A percentile compares a stretch with the other conserved stretches of the same genome.
Evolutionary conservation across 2,888 invertebrate genomes (phyloP).

Genomic region (Arge pagana): DNA sequence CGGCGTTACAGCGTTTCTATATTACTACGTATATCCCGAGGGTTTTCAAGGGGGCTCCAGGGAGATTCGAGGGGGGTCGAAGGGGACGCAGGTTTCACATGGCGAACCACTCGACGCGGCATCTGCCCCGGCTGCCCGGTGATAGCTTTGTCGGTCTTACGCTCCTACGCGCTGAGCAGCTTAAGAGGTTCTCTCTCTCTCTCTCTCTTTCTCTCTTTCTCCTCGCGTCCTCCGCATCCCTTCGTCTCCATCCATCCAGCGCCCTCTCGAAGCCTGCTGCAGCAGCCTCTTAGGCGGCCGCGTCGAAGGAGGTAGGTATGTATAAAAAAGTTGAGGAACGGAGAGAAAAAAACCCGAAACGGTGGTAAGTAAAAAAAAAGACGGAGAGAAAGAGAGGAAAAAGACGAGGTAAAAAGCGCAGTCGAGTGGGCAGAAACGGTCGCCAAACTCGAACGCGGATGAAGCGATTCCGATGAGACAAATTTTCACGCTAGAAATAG

Average conservation of each 20-base stretch:
- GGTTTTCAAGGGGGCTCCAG: slow-evolving; percentile 2
- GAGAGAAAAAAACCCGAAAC: neutral
- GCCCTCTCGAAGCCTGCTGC: slow-evolving; percentile 1
- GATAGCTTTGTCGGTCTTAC: slow-evolving; percentile 53
- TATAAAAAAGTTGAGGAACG: neutral
- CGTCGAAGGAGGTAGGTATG: neutral
- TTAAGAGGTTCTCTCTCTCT: slow-evolving; percentile 41
- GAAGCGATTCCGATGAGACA: no score
- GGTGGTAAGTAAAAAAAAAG: neutral
- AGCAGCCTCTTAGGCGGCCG: slow-evolving; percentile 2
- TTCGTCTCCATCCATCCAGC: neutral
- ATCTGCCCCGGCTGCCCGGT: slow-evolving; percentile 31
- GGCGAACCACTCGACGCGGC: slow-evolving; percentile 26
- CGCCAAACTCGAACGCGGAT: no score
- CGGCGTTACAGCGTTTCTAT: no score
- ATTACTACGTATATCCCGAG: no score
- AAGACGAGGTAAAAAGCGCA: slow-evolving; percentile 2
- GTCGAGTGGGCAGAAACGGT: no score
- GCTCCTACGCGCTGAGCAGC: slow-evolving; percentile 43
- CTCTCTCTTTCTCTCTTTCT: slow-evolving; percentile 7
- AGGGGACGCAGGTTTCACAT: slow-evolving; percentile 21
- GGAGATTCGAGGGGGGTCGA: slow-evolving; percentile 9
- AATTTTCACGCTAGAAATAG: no score
- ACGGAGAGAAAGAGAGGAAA: neutral
- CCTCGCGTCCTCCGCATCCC: neutral